Conservation (phyloP, 1,140 invertebrate genomes). For the Drosophila yakuba region DNA sequence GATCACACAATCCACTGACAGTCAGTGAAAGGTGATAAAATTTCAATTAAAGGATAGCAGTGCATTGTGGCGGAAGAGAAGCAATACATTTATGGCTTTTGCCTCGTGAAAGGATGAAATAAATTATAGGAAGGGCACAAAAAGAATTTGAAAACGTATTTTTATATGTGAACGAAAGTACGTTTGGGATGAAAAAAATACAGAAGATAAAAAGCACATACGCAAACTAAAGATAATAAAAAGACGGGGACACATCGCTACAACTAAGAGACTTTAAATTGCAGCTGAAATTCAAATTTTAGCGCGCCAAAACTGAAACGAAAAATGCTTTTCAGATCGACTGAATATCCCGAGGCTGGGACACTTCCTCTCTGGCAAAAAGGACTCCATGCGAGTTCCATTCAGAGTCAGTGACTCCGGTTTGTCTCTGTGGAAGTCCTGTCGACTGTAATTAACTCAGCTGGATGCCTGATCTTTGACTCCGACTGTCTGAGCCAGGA, state of each 20-base stretch:
- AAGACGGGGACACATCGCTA: neutral
- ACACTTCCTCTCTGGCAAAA: constrained; percentile 47
- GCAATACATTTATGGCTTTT: constrained; percentile 21
- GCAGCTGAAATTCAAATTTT: constrained; percentile 35
- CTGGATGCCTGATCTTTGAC: constrained; percentile 82
- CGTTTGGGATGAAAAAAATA: neutral
- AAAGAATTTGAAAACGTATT: too few species aligned
- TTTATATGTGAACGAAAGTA: too few species aligned
- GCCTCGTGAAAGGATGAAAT: neutral
- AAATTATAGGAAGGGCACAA: neutral
- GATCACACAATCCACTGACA: constrained; percentile 26
- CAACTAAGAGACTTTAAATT: neutral
- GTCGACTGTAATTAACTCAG: constrained; percentile 82
- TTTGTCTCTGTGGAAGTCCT: constrained; percentile 50
- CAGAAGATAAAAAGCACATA: neutral
- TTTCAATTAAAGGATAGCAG: constrained; percentile 35
- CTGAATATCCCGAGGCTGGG: constrained; percentile 53
- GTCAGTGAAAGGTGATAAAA: constrained; percentile 30
- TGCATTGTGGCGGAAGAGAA: constrained; percentile 24
- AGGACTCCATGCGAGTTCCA: constrained; percentile 37
- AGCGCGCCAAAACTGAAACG: constrained; percentile 39
- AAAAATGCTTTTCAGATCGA: constrained; percentile 27
- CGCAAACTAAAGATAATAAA: neutral
- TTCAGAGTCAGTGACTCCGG: constrained; percentile 48
- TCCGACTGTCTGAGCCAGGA: constrained; percentile 75